A percentile compares a stretch with the other conserved stretches of the same genome.
These are phyloP conservation scores for Sinocyclocheilus maitianheensis DNA, from an alignment of 2,113 vertebrate genomes.

Conservation along the genomic window DNA sequence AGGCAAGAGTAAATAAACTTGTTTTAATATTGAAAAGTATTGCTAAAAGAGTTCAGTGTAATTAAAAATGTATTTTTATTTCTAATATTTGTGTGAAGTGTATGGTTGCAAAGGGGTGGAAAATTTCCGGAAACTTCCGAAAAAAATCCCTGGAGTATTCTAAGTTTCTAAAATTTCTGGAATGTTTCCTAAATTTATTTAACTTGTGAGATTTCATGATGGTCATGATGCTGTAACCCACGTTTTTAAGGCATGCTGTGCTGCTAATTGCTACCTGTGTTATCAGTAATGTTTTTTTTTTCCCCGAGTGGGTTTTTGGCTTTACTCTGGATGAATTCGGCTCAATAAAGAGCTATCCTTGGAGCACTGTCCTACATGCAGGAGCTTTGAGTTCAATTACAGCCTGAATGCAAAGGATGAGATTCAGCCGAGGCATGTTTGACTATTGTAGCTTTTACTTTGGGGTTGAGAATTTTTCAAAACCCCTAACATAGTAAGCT, in stretches of 20 bases:
- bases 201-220: neutral
- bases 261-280: slow-evolving; percentile 37
- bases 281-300: neutral
- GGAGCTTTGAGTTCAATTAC: slow-evolving; percentile 5
- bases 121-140: no score
- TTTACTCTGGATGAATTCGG: slow-evolving; percentile 20
- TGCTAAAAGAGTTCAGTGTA: no score
- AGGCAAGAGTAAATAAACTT: no score
- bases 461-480: neutral
- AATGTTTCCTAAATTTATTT: no score
- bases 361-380: slow-evolving; percentile 20
- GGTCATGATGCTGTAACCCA: neutral
- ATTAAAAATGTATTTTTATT: no score
- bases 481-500: neutral
- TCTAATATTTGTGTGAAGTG: no score
- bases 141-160: no score
- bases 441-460: neutral
- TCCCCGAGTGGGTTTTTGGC: neutral
- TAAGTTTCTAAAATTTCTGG: no score
- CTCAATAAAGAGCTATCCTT: neutral
- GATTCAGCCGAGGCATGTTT: slow-evolving; percentile 1
- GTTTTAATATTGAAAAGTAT: no score
- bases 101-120: no score
- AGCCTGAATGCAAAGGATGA: neutral
- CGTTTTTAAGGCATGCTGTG: neutral